Evolutionary conservation across 2,113 vertebrate genomes (phyloP).

Genomic region (Megaptera novaeangliae): DNA sequence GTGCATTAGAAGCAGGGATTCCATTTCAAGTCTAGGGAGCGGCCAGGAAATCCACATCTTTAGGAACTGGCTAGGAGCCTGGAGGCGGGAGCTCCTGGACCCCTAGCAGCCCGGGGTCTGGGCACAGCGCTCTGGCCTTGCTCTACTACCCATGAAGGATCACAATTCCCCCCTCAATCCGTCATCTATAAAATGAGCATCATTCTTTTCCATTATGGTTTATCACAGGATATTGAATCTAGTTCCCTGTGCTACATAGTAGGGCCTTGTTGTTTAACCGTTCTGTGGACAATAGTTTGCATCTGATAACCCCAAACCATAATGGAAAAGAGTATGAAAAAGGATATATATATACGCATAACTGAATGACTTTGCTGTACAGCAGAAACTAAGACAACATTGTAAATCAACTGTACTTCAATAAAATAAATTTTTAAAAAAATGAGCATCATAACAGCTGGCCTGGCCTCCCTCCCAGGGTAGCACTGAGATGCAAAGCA

Average conservation of each 20-base stretch:
- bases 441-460: background rate
- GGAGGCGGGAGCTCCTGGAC: background rate
- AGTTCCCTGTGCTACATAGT: background rate
- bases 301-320: background rate
- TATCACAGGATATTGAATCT: background rate
- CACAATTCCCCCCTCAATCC: background rate
- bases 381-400: background rate
- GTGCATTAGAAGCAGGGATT: too few relatives aligned
- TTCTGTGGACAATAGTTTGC: background rate
- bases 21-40: background rate
- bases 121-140: background rate
- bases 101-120: background rate
- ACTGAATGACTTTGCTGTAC: background rate
- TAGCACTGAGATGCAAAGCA: accelerated
- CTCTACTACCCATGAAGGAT: background rate
- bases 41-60: background rate
- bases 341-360: background rate
- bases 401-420: background rate
- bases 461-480: background rate
- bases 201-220: background rate
- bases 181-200: background rate
- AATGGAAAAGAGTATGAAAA: background rate
- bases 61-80: background rate
- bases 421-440: background rate
- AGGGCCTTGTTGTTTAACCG: background rate